Percentiles rank a stretch among this genome's conserved stretches.
Conservation (phyloP, 2,888 invertebrate species). For the Limnephilus auricula region DNA sequence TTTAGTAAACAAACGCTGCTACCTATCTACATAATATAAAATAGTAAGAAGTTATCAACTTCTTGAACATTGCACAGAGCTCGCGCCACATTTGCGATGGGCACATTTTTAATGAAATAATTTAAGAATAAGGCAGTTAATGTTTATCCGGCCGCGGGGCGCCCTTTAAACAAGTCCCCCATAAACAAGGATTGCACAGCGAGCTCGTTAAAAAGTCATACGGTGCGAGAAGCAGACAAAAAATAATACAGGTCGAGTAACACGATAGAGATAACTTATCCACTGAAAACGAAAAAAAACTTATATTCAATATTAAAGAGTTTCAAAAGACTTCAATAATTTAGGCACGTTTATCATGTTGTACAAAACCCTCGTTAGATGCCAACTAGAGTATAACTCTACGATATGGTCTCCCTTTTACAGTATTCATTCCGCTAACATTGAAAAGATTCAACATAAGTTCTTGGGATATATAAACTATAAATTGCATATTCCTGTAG, state of each 20-base stretch:
- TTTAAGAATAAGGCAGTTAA: background rate
- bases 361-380: no score
- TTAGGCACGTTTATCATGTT: no score
- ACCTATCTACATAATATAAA: background rate
- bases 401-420: no score
- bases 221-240: background rate
- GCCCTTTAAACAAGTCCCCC: background rate
- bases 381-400: no score
- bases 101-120: conserved; percentile 10
- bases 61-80: background rate
- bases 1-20: background rate
- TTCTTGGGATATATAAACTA: no score
- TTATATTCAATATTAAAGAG: no score
- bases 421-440: no score
- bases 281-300: background rate
- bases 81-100: background rate
- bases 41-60: background rate
- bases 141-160: background rate
- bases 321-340: no score
- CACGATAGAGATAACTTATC: background rate
- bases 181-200: background rate
- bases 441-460: no score
- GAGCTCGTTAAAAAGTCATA: background rate
- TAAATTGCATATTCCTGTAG: no score
- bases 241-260: background rate